A percentile compares a stretch with the other conserved stretches of the same genome.
Evolutionary conservation across 2,888 invertebrate species (phyloP).

Genomic region (Mycalesis mineus): DNA sequence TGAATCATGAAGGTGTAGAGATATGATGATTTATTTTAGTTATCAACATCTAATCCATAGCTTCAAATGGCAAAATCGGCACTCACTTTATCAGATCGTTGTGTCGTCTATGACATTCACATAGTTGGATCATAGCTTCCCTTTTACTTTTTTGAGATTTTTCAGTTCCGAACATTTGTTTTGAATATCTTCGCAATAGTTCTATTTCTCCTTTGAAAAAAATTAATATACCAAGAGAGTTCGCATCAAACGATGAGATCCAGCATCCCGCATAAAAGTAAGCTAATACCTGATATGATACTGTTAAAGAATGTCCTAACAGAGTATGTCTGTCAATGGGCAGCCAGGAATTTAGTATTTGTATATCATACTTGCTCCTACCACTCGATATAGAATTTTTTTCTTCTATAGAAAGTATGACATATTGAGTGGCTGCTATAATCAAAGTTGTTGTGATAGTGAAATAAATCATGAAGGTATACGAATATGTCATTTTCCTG

Average conservation of each 20-base stretch:
- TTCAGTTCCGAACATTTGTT: constrained; percentile 45
- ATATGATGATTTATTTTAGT: no score
- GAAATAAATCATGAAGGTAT: constrained; percentile 54
- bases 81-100: constrained; percentile 57
- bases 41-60: no score
- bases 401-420: constrained; percentile 42
- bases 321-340: constrained; percentile 53
- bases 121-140: constrained; percentile 38
- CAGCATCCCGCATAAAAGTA: constrained; percentile 45
- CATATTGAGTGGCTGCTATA: constrained; percentile 47
- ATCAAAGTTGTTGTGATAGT: constrained; percentile 49
- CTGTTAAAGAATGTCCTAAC: constrained; percentile 47
- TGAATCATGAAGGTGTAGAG: no score
- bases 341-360: constrained; percentile 61
- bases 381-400: constrained; percentile 41
- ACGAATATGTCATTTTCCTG: constrained; percentile 51
- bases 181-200: constrained; percentile 50
- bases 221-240: constrained; percentile 59
- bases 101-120: constrained; percentile 52
- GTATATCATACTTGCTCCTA: constrained; percentile 36
- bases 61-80: neutral
- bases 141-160: constrained; percentile 28
- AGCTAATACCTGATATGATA: constrained; percentile 47
- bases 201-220: constrained; percentile 58
- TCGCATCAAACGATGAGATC: constrained; percentile 61